Evolutionary conservation across 2,888 invertebrate genomes (phyloP), one percentile per base, ranked within the genome.

Genomic region (Hermodice carunculata): DNA sequence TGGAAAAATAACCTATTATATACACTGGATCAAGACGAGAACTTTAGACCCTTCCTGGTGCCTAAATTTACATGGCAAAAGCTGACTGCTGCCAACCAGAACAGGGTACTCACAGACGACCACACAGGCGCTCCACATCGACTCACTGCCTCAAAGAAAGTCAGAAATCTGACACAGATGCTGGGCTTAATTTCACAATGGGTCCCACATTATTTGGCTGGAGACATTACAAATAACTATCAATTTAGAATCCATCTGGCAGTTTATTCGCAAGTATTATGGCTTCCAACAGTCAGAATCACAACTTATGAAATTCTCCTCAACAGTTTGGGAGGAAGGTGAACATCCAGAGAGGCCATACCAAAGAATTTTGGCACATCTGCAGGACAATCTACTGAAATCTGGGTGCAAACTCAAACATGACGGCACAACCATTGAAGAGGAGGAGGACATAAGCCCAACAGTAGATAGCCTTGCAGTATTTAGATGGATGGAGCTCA

Each of bases 301-400:
- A 17, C 46, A 46, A 46, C 19, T 46, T 19, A 46, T 46, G 46
- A 46, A 46, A 46, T 19, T 46, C 8, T 46, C 46, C 46, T 17
- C 46, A 19, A 46, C 19, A 17, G 22, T 17, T 17, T 19, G 14
- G 46, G 46, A 46, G 17, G 22, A 46, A 17, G 22, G 22, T 46
- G 46, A 46, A 19, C 46, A 19, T 46, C 46, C 46, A 17, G 46
- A 14, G 19, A 19, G 46, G 19, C 46, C 11, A 46, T 19, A 8
- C 19, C 8, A 8, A 17, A 19, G 8, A 19, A n/a, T n/a, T n/a
- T n/a, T n/a, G n/a, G n/a, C n/a, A n/a, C n/a, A n/a, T n/a, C n/a
- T n/a, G n/a, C n/a, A n/a, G n/a, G n/a, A n/a, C n/a, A n/a, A n/a
- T n/a, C n/a, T n/a, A n/a, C n/a, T n/a, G n/a, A n/a, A n/a, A 46